These are phyloP conservation scores for Lateolabrax maculatus DNA, from an alignment of 2,797 vertebrate genomes.

Conservation along the genomic window DNA sequence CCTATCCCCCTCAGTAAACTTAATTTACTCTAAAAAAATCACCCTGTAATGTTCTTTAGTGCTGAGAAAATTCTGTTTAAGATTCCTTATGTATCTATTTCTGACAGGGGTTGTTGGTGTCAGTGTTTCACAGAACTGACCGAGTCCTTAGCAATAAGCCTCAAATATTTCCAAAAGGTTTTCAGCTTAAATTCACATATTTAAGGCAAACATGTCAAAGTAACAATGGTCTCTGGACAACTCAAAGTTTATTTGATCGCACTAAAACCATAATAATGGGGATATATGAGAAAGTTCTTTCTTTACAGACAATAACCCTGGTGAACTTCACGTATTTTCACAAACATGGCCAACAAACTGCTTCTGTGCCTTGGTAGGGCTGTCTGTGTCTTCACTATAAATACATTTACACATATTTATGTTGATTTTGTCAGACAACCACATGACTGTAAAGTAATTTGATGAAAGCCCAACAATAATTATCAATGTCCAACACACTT, in stretches of 20 bases:
- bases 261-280: slow-evolving; percentile 23
- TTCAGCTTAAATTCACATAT: not conserved
- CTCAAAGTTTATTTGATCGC: slow-evolving; percentile 10
- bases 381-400: not conserved
- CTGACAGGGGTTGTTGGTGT: slow-evolving; percentile 72
- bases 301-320: not conserved
- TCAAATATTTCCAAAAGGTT: slow-evolving; percentile 22
- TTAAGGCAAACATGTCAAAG: not conserved
- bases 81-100: slow-evolving; percentile 38
- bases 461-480: not conserved
- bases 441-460: not conserved
- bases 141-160: slow-evolving; percentile 66
- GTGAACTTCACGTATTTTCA: slow-evolving; percentile 35
- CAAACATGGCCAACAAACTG: slow-evolving; percentile 54
- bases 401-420: not conserved
- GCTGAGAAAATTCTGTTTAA: slow-evolving; percentile 46
- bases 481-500: too few relatives aligned
- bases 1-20: slow-evolving; percentile 55
- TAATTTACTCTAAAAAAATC: slow-evolving; percentile 46
- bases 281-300: not conserved
- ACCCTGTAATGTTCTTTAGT: slow-evolving; percentile 65
- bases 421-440: not conserved
- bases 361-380: not conserved
- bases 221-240: slow-evolving; percentile 4
- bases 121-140: slow-evolving; percentile 81